Conservation (phyloP, 2,797 vertebrate species). For the Etheostoma nigrum region DNA sequence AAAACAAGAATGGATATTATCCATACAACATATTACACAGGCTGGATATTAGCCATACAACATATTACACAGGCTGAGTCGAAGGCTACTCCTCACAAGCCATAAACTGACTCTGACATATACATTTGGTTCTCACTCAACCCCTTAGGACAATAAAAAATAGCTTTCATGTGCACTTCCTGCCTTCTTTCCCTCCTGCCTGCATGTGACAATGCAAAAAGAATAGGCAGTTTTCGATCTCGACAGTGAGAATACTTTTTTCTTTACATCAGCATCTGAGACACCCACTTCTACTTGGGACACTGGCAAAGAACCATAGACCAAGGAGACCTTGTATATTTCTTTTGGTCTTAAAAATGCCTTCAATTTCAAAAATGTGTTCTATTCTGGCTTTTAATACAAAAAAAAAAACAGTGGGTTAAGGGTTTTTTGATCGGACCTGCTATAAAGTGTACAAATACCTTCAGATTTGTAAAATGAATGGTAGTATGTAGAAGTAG, state of each 20-base stretch:
- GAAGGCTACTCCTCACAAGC: background rate
- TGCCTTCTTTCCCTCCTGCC: background rate
- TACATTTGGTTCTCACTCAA: background rate
- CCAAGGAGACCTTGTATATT: background rate
- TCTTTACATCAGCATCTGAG: background rate
- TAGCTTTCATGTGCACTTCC: background rate
- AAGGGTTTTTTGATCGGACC: background rate
- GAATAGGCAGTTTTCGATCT: conserved; percentile 9
- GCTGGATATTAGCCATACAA: too few species aligned
- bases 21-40: background rate
- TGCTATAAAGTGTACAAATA: background rate
- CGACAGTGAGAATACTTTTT: background rate
- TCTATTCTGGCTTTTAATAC: background rate
- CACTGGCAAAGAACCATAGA: background rate
- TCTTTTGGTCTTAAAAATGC: background rate
- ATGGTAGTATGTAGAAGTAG: too few species aligned
- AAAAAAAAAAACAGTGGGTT: background rate
- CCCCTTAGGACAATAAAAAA: background rate
- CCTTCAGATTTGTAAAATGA: background rate
- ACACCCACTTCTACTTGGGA: background rate
- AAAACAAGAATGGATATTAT: background rate
- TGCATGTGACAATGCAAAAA: conserved; percentile 12
- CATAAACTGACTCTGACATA: background rate
- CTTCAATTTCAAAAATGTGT: background rate
- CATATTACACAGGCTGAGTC: background rate